Evolutionary conservation across 2,797 vertebrate species (phyloP).

Genomic region (Lerista edwardsae): DNA sequence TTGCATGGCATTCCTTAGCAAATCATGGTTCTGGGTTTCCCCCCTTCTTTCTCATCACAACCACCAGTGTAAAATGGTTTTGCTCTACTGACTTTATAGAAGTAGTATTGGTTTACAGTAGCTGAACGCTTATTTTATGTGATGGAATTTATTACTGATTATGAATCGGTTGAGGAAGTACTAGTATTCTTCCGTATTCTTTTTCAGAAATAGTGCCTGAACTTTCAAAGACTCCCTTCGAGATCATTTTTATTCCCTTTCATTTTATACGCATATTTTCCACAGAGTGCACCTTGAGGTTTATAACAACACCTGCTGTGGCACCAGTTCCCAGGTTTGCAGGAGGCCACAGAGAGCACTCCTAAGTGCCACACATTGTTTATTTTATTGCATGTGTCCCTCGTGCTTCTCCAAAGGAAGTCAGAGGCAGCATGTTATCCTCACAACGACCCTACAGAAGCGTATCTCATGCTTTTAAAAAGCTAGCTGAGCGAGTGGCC

Average conservation of each 20-base stretch:
- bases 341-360: not conserved
- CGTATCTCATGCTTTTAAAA: not conserved
- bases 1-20: not conserved
- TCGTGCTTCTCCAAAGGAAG: not conserved
- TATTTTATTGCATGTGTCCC: not conserved
- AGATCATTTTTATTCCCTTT: constrained; percentile 25
- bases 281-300: not conserved
- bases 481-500: not conserved
- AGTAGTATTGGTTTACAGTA: constrained; percentile 4
- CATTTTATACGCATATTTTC: constrained; percentile 20
- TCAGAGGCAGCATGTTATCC: not conserved
- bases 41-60: not conserved
- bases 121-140: constrained; percentile 19
- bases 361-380: not conserved
- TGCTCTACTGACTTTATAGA: constrained; percentile 18
- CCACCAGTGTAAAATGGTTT: not conserved
- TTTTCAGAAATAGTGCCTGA: constrained; percentile 18
- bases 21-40: not conserved
- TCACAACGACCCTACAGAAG: not conserved
- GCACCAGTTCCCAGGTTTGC: not conserved
- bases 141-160: constrained; percentile 35
- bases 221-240: constrained; percentile 32
- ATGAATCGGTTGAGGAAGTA: constrained; percentile 28
- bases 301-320: not conserved
- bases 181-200: constrained; percentile 16